These are phyloP conservation scores for Aradophagus sp. DNA, from an alignment of 1,140 invertebrate species.

Conservation along the genomic window DNA sequence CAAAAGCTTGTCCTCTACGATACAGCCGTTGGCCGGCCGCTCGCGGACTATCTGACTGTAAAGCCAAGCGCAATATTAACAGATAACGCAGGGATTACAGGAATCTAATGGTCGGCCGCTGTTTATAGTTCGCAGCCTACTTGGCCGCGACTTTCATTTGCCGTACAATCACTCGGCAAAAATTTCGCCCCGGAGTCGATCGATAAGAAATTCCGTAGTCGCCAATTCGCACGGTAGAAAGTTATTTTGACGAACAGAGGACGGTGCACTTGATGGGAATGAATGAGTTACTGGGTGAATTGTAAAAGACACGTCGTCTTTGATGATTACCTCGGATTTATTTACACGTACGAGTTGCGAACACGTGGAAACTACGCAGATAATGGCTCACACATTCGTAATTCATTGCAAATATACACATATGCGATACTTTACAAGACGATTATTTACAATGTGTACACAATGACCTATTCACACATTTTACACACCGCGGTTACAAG, in stretches of 20 bases:
- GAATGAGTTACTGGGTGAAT: too few relatives aligned
- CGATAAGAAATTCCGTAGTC: too few relatives aligned
- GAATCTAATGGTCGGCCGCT: too few relatives aligned
- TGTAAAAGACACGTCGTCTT: slow-evolving; percentile 9
- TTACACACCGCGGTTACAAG: slow-evolving; percentile 61
- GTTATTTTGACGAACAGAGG: too few relatives aligned
- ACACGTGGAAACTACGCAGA: slow-evolving; percentile 46
- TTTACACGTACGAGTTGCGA: slow-evolving; percentile 57
- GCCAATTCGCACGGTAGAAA: too few relatives aligned
- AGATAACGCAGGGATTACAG: too few relatives aligned
- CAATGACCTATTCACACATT: slow-evolving; percentile 70
- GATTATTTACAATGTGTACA: slow-evolving; percentile 74
- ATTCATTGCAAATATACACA: slow-evolving; percentile 68
- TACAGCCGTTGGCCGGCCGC: slow-evolving; percentile 29
- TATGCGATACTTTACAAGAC: slow-evolving; percentile 68
- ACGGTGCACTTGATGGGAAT: too few relatives aligned
- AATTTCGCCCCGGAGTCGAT: too few relatives aligned
- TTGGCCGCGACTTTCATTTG: too few relatives aligned
- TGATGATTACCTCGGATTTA: slow-evolving; percentile 56
- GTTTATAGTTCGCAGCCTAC: too few relatives aligned
- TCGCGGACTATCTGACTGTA: slow-evolving; percentile 32
- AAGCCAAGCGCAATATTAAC: too few relatives aligned
- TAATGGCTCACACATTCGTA: slow-evolving; percentile 49
- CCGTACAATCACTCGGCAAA: too few relatives aligned
- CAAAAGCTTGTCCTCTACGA: slow-evolving; percentile 58